Base-by-base conservation (phyloP, 1,140 invertebrate genomes). In the Zaprionus kolodkinae region DNA sequence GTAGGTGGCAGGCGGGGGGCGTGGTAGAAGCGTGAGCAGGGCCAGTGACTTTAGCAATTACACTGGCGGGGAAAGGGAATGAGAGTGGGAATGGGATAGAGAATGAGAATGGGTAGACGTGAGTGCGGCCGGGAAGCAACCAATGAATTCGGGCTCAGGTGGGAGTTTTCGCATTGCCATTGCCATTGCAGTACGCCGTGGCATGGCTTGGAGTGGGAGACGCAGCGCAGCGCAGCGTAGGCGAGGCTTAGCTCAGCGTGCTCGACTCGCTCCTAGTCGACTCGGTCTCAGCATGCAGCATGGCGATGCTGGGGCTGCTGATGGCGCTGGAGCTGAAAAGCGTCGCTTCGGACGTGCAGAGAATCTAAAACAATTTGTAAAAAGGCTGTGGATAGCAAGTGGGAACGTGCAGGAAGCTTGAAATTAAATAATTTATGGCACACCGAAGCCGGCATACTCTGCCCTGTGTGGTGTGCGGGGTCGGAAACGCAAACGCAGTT, bases 331-430 rank as follows among this genome's bases (percentile, higher is more conserved):
- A 71, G 76, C 67, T 78, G 76, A 78, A 78, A 78, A 78, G 76
- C 72, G 73, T 75, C 72, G 76, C 61, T 71, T 30, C 21, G 57
- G 70, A 78, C 76, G 76, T 78, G 76, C 76, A 71, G 67, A 62
- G 76, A 78, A 78, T 75, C 76, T 78, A 78, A 78, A 78, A 78
- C 76, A 78, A 78, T 78, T 78, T 78, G 59, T 33, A 70, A 63
- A 64, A 70, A 57, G 36, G 67, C 50, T 62, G 67, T 70, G 67
- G 67, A 52, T 15, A 69, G 59, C 64, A 27, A 30, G n/a, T 21
- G 50, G 57, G 40, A 70, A 74, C 72, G 72, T 70, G 72, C 66
- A 74, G 65, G 59, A 74, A 64, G 67, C 66, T 50, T 52, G 52
- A 75, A 70, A 75, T 75, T 70, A 75, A 70, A 70, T 50, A 75